Percentiles rank a stretch among this genome's conserved stretches.
Evolutionary conservation across 2,113 vertebrate genomes (phyloP).

Genomic region (Ammospiza caudacuta): DNA sequence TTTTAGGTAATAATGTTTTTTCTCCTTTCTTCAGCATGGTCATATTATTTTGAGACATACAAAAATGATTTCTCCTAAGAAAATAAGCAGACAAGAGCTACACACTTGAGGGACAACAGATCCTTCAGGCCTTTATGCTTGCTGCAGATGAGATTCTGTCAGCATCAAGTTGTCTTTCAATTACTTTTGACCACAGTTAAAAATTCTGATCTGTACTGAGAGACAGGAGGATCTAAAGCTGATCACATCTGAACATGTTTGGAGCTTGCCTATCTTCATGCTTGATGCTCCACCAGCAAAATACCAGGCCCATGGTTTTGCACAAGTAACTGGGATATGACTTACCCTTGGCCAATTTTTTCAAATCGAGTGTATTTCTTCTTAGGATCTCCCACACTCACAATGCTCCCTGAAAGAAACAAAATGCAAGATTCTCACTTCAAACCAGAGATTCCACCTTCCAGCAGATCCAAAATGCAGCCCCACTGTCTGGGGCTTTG

Average conservation of each 20-base stretch:
- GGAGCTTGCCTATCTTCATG: not conserved
- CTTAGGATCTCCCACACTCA: constrained; percentile 96
- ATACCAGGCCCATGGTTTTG: not conserved
- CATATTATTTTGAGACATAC: not conserved
- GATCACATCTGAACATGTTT: not conserved
- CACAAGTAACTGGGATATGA: not conserved
- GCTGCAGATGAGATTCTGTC: not conserved
- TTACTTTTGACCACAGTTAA: not conserved
- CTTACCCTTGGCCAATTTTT: constrained; percentile 99
- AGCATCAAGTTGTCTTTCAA: not conserved
- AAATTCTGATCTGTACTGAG: not conserved
- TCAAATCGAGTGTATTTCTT: constrained; percentile 98
- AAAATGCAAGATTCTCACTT: not conserved
- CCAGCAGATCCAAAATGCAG: not conserved
- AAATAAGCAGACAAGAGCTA: not conserved
- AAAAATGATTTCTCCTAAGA: not conserved
- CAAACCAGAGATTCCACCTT: not conserved
- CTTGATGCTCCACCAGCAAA: not conserved
- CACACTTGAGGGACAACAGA: not conserved
- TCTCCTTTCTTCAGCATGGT: not conserved
- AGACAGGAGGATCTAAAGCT: not conserved
- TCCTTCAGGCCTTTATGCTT: not conserved
- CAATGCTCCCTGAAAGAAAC: constrained; percentile 88
- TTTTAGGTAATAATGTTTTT: not conserved
- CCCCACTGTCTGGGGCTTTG: not conserved